Evolutionary conservation across 2,797 vertebrate genomes (phyloP).

Genomic region (Acanthis flammea): DNA sequence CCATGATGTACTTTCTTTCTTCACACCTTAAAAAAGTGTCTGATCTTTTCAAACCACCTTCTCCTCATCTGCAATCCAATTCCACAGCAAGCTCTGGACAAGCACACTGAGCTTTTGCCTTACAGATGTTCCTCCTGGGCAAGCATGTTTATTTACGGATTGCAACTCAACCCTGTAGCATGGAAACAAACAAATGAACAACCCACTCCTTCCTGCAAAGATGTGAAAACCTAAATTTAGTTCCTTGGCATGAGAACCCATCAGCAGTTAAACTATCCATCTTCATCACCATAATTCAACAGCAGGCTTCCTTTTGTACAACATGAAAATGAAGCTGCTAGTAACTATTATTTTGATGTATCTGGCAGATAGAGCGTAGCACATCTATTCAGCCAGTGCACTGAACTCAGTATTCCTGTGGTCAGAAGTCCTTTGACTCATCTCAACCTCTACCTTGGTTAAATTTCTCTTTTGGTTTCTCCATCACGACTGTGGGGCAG

Average conservation of each 20-base stretch:
- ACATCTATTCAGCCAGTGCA: not conserved
- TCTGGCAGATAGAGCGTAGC: not conserved
- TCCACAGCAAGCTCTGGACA: not conserved
- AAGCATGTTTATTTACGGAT: not conserved
- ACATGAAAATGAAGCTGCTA: not conserved
- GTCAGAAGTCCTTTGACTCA: not conserved
- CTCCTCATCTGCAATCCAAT: not conserved
- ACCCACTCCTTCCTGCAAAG: not conserved
- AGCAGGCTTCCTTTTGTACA: not conserved
- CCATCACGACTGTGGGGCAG: not conserved
- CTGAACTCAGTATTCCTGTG: not conserved
- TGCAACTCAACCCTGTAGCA: not conserved
- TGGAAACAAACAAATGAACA: not conserved
- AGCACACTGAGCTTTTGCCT: not conserved
- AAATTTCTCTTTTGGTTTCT: slow-evolving; percentile 13
- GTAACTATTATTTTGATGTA: not conserved
- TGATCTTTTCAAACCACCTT: not conserved
- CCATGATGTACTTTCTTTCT: not conserved
- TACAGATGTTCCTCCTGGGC: not conserved
- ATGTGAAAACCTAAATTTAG: not conserved
- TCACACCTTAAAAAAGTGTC: not conserved
- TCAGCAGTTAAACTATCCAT: not conserved
- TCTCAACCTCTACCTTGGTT: not conserved
- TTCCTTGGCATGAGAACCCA: not conserved
- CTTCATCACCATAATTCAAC: not conserved